Evolutionary conservation across 2,888 invertebrate species (phyloP).

Genomic region (Cloeon dipterum): DNA sequence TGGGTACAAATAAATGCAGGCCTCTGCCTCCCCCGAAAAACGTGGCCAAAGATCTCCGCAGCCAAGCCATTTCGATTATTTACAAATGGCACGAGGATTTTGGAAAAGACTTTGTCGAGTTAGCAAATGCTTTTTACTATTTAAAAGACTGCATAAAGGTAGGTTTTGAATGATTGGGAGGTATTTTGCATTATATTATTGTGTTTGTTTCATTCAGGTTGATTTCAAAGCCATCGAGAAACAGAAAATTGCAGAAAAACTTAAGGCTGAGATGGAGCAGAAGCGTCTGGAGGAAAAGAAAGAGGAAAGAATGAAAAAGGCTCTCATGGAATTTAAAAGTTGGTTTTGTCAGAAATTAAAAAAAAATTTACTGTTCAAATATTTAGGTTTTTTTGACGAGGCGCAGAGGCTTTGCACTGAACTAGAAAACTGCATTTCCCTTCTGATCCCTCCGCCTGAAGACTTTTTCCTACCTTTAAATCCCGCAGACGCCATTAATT

Average conservation of each 20-base stretch:
- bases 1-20: conserved; percentile 19
- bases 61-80: conserved; percentile 19
- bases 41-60: conserved; percentile 20
- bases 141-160: conserved; percentile 11
- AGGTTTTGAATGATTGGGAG: conserved; percentile 2
- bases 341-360: not conserved
- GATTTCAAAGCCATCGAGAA: conserved; percentile 12
- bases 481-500: conserved; percentile 8
- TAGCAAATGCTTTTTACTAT: conserved; percentile 21
- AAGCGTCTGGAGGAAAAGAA: conserved; percentile 9
- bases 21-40: conserved; percentile 24
- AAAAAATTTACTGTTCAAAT: not conserved
- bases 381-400: conserved; percentile 9
- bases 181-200: too few species aligned
- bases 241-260: conserved; percentile 9
- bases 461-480: conserved; percentile 12
- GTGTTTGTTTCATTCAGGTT: too few species aligned
- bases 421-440: conserved; percentile 14
- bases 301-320: conserved; percentile 11
- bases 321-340: conserved; percentile 10
- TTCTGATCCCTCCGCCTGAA: conserved; percentile 15
- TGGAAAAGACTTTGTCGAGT: conserved; percentile 20
- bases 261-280: conserved; percentile 10
- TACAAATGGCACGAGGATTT: conserved; percentile 24
- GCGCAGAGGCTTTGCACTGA: conserved; percentile 12